phyloP scores from a whole-genome alignment of 2,113 vertebrate species.

The Petrocephalus zakoni region DNA sequence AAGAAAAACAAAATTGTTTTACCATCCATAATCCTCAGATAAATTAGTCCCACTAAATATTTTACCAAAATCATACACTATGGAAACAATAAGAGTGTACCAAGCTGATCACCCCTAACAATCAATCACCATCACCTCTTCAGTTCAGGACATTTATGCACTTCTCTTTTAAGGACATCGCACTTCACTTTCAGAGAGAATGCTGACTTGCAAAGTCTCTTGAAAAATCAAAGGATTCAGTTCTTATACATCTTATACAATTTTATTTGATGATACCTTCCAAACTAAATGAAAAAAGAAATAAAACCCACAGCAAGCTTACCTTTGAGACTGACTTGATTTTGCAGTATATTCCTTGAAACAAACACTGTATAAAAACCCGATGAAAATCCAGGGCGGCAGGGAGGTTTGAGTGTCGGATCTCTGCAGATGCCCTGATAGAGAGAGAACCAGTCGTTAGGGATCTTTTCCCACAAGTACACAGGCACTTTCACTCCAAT shows the following conservation, averaged over 20 bases:
- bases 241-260: neutral
- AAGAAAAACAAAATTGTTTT: neutral
- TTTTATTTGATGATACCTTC: neutral
- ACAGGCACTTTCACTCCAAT: neutral
- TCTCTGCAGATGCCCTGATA: conserved; percentile 59
- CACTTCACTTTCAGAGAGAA: neutral
- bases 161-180: neutral
- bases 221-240: neutral
- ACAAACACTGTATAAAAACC: conserved; percentile 70
- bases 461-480: neutral
- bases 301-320: conserved; percentile 34
- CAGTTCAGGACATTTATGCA: neutral
- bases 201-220: neutral
- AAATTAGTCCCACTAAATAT: neutral
- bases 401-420: conserved; percentile 48
- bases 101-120: neutral
- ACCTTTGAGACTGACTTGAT: conserved; percentile 67
- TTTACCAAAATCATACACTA: neutral
- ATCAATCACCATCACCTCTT: neutral
- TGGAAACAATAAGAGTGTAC: neutral
- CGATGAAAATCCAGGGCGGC: conserved; percentile 68
- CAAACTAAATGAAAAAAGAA: neutral
- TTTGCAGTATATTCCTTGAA: conserved; percentile 59
- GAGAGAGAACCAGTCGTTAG: conserved; percentile 23
- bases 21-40: neutral